Conservation (phyloP, 1,140 invertebrate species). For the Psix sp. region DNA sequence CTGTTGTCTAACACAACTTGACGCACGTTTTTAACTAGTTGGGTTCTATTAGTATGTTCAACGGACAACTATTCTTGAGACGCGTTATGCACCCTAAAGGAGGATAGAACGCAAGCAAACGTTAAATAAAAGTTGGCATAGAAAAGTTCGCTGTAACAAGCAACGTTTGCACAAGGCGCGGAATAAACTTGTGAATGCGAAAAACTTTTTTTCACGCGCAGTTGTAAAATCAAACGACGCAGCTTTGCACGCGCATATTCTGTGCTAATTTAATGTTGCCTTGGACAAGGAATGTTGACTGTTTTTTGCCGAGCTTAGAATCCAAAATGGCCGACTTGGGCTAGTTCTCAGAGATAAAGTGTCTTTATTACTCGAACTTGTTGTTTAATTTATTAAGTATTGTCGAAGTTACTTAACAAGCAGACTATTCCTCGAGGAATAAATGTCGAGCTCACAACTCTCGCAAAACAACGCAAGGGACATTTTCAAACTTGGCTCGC, state of each 20-base stretch:
- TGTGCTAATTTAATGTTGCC: no score
- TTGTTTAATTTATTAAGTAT: constrained; percentile 30
- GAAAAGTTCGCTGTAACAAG: constrained; percentile 45
- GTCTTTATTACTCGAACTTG: constrained; percentile 9
- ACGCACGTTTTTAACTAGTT: no score
- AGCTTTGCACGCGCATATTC: background rate
- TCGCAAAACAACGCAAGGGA: background rate
- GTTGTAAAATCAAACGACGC: constrained; percentile 46
- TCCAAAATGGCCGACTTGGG: background rate
- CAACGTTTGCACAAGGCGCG: constrained; percentile 47
- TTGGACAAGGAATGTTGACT: background rate
- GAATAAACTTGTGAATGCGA: constrained; percentile 35
- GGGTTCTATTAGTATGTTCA: no score
- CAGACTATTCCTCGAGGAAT: background rate
- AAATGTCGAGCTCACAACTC: constrained; percentile 24
- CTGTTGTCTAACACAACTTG: no score
- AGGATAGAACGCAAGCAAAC: constrained; percentile 18
- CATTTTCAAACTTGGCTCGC: constrained; percentile 11
- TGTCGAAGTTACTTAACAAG: constrained; percentile 27
- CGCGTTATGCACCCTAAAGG: constrained; percentile 38
- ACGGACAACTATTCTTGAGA: constrained; percentile 37
- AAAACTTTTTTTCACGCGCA: constrained; percentile 29
- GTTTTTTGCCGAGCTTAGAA: background rate
- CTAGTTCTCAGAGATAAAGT: background rate
- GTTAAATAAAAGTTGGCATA: constrained; percentile 38